phyloP scores from a whole-genome alignment of 1,140 invertebrate species.

The Laupala kohalensis region DNA sequence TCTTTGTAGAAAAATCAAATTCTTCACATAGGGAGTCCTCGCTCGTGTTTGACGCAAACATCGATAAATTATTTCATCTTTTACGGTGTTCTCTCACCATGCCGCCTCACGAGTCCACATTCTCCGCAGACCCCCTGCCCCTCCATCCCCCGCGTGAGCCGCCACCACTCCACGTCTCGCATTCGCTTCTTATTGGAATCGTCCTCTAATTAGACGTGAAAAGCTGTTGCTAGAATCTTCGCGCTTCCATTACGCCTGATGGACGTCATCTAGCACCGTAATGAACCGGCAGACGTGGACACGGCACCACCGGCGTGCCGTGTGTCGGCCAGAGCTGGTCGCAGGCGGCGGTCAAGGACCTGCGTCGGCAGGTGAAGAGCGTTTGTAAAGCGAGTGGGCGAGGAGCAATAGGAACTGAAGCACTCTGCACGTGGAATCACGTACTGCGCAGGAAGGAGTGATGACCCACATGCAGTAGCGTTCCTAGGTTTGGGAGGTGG shows the following conservation, averaged over 20 bases:
- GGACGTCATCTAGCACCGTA: not conserved
- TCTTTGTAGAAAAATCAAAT: no score
- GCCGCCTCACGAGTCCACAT: no score
- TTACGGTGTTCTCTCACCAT: no score
- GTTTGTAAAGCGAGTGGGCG: slow-evolving; percentile 9
- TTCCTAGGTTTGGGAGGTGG: no score
- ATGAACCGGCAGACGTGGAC: not conserved
- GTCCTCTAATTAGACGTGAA: not conserved
- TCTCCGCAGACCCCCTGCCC: no score
- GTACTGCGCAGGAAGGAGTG: no score
- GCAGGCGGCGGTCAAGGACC: slow-evolving; percentile 19
- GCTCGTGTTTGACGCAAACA: no score
- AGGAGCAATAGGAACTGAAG: not conserved
- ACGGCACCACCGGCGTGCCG: not conserved
- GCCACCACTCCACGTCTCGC: no score
- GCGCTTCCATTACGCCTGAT: not conserved
- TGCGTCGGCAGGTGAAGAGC: slow-evolving; percentile 22
- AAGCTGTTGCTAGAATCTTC: not conserved
- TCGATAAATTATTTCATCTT: no score
- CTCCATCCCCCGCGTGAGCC: no score
- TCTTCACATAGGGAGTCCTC: no score
- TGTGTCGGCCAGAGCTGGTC: not conserved
- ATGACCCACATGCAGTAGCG: no score
- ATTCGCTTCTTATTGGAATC: not conserved
- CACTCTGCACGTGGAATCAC: not conserved